phyloP scores from a whole-genome alignment of 2,113 vertebrate genomes.

The Daubentonia madagascariensis region DNA sequence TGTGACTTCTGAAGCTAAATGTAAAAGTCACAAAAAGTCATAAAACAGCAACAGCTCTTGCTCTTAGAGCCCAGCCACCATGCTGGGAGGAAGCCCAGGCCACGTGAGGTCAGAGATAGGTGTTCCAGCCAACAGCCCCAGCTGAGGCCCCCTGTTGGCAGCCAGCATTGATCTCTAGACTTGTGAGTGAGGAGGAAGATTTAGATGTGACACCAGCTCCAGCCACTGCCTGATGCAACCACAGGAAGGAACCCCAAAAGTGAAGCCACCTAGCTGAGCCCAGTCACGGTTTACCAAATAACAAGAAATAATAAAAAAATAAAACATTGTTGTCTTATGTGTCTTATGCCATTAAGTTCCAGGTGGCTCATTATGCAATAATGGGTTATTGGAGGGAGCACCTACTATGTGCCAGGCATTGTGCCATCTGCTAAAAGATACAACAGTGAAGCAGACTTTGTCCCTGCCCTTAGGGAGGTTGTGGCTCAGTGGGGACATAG shows the following conservation, averaged over 20 bases:
- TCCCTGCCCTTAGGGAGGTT: background rate
- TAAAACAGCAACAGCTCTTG: background rate
- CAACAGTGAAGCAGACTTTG: background rate
- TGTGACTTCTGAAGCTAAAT: background rate
- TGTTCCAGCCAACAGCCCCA: background rate
- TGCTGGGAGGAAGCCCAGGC: background rate
- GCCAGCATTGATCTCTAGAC: background rate
- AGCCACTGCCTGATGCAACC: background rate
- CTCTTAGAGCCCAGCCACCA: background rate
- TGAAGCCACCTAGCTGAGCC: background rate
- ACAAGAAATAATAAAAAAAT: background rate
- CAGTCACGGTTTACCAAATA: background rate
- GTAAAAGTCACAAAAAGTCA: background rate
- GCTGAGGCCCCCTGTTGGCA: background rate
- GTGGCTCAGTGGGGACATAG: background rate
- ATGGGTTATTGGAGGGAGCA: background rate
- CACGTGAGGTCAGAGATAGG: fast-evolving
- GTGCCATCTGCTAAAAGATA: background rate
- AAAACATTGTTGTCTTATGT: background rate
- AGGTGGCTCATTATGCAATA: background rate
- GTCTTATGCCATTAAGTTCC: background rate
- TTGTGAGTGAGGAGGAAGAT: background rate
- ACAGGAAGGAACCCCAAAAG: background rate
- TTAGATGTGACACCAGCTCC: background rate
- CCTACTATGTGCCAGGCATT: background rate